Base-by-base conservation (phyloP, 2,113 vertebrate genomes). In the Echinops telfairi region DNA sequence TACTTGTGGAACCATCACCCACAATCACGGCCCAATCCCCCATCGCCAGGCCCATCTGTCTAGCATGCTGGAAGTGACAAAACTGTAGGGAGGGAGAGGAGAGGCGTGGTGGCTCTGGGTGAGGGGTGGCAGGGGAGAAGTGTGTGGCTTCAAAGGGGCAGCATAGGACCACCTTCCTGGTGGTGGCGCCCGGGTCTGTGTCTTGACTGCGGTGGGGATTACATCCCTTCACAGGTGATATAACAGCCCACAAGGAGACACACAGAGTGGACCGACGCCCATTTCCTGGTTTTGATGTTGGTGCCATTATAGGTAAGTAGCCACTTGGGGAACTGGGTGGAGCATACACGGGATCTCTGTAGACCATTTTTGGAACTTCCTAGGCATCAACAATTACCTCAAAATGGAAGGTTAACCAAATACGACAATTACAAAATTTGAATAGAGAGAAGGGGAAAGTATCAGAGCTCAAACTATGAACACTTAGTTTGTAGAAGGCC, bases 351-450 rank as follows among this genome's bases (percentile, higher is more conserved):
- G 20, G 0, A 4, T 38, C 43, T 83, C 68, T 16, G 22, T 81
- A 38, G 22, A 15, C 19, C 58, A 20, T 23, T 80, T 90, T 82
- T n/a, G 33, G 43, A 80, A 83, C 31, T 75, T 70, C 33, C 60
- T 70, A 17, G 43, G 76, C 79, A 22, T 86, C 70, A 79, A 14
- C 33, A 80, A 75, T 89, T 62, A n/a, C 43, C 87, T 89, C 53
- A 66, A 82, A 80, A 94, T n/a, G 79, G 47, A 53, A 2, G 9
- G 47, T 53, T 10, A 53, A 1, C 47, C 47, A 53, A 53, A 53
- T 4, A 53, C 2, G 47, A 14, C 47, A 53, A 53, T 14, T 53
- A 53, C 10, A 53, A 53, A 53, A 53, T 53, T 53, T 9, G 12
- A 53, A 53, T 53, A 53, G 5, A 9, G 47, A 4, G 12, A 53